Percentiles rank a stretch among this genome's conserved stretches.
Evolutionary conservation across 1,140 invertebrate species (phyloP).

Genomic region (Trypoxylus dichotomus): DNA sequence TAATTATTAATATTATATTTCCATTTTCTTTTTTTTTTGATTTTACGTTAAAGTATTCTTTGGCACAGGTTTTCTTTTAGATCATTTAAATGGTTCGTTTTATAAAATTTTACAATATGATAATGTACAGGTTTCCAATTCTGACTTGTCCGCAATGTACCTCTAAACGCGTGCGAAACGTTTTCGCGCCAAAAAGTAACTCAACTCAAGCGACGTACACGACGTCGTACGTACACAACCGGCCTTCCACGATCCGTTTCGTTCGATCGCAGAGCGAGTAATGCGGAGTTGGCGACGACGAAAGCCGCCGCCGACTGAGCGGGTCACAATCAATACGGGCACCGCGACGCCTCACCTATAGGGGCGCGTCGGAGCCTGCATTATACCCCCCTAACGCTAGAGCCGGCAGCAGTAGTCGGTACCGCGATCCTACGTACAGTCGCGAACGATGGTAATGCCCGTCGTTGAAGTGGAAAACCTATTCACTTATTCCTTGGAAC

Average conservation of each 20-base stretch:
- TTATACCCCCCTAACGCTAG: constrained; percentile 21
- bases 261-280: constrained; percentile 23
- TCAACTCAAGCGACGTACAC: neutral
- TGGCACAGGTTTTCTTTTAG: neutral
- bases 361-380: constrained; percentile 28
- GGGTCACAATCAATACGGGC: constrained; percentile 30
- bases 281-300: constrained; percentile 29
- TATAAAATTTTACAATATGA: neutral
- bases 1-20: no score
- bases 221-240: neutral
- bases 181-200: constrained; percentile 14
- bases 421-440: neutral
- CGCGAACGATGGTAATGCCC: neutral
- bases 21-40: neutral
- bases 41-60: neutral
- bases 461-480: neutral
- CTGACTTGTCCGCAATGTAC: neutral
- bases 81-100: neutral
- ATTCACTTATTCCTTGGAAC: neutral
- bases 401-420: neutral
- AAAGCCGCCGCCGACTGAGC: constrained; percentile 29
- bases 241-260: constrained; percentile 2
- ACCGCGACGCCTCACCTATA: constrained; percentile 26
- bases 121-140: neutral
- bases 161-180: neutral